Conservation (phyloP, 2,888 invertebrate species). For the Vandiemenella viatica region DNA sequence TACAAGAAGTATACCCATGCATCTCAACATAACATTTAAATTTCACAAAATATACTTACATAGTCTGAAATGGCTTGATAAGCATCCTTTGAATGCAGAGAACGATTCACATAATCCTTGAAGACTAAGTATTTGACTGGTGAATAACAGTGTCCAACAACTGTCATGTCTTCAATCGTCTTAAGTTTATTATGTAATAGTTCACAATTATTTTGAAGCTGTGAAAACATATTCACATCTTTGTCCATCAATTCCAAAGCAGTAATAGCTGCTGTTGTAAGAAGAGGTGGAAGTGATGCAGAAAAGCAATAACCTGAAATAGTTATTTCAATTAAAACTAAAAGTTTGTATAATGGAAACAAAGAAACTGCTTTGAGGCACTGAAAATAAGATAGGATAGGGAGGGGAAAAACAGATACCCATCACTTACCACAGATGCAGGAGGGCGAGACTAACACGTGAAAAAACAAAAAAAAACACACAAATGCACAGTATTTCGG, state of each 20-base stretch:
- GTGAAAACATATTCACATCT: slow-evolving; percentile 43
- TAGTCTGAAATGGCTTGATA: slow-evolving; percentile 24
- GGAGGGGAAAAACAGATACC: too few relatives aligned
- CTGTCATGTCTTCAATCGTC: slow-evolving; percentile 31
- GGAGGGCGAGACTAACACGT: too few relatives aligned
- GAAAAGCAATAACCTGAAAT: slow-evolving; percentile 81
- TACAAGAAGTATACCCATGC: too few relatives aligned
- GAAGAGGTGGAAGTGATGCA: slow-evolving; percentile 84
- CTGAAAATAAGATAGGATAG: too few relatives aligned
- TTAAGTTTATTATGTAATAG: slow-evolving; percentile 38
- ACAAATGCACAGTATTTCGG: too few relatives aligned
- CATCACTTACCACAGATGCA: too few relatives aligned
- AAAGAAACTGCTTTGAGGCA: too few relatives aligned
- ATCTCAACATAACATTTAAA: not conserved
- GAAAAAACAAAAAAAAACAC: too few relatives aligned
- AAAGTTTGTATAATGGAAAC: too few relatives aligned
- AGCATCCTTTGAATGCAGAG: not conserved
- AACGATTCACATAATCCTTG: slow-evolving; percentile 20
- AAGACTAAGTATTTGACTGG: slow-evolving; percentile 64
- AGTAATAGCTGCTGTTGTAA: slow-evolving; percentile 74
- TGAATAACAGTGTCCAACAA: slow-evolving; percentile 45
- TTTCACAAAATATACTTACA: slow-evolving; percentile 21
- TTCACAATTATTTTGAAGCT: slow-evolving; percentile 41
- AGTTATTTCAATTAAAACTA: not conserved
- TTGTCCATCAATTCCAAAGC: slow-evolving; percentile 60